These are phyloP conservation scores for Venustaconcha ellipsiformis DNA, from an alignment of 1,140 invertebrate species.

Conservation along the genomic window DNA sequence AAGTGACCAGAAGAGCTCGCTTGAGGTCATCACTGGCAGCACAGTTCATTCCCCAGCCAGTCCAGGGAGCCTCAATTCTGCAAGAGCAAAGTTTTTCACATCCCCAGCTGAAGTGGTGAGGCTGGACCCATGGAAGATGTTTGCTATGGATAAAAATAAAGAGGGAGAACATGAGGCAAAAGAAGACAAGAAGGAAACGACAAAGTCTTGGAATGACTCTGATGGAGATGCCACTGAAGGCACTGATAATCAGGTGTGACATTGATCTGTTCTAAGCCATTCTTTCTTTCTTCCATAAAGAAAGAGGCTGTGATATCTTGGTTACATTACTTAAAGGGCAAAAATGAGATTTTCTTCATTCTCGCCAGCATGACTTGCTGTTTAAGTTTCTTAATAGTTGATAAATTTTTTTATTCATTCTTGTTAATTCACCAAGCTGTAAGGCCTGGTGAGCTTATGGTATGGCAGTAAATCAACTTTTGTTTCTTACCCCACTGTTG, in stretches of 20 bases:
- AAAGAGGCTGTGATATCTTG: neutral
- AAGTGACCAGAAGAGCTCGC: neutral
- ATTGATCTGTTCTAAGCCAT: neutral
- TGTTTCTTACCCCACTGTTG: neutral
- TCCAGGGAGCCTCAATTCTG: constrained; percentile 26
- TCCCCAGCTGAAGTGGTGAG: constrained; percentile 57
- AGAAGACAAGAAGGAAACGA: constrained; percentile 30
- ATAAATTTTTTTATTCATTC: too few species aligned
- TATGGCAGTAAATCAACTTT: neutral
- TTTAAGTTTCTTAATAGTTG: too few species aligned
- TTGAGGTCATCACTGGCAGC: constrained; percentile 19
- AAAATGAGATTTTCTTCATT: too few species aligned
- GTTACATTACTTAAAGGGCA: too few species aligned
- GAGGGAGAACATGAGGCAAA: constrained; percentile 16
- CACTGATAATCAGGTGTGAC: constrained; percentile 22
- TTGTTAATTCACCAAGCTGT: too few species aligned
- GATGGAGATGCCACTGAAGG: constrained; percentile 25
- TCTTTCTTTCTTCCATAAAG: neutral
- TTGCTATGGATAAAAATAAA: constrained; percentile 52
- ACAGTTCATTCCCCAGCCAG: too few species aligned
- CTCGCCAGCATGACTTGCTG: too few species aligned
- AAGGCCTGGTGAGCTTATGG: too few species aligned
- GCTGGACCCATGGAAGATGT: constrained; percentile 60
- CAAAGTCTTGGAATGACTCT: constrained; percentile 21
- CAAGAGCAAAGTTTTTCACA: constrained; percentile 60